Conservation (phyloP, 1,140 invertebrate species). For the Camponotus floridanus region DNA sequence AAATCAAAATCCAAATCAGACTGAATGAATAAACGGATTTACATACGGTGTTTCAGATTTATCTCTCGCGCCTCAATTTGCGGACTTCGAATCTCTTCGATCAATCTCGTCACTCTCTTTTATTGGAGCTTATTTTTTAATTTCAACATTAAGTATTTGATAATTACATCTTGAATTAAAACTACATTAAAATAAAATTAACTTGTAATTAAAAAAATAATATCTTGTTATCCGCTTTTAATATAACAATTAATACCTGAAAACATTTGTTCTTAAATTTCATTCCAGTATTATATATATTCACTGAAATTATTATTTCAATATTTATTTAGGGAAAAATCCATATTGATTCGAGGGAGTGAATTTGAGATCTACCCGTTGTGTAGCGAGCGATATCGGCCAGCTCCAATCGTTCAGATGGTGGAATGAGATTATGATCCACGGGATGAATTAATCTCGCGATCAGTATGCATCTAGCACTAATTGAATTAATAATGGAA, state of each 20-base stretch:
- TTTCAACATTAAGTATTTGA: background rate
- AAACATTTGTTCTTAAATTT: background rate
- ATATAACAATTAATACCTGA: background rate
- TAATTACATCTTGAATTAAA: constrained; percentile 8
- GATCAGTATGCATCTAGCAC: constrained; percentile 61
- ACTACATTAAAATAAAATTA: background rate
- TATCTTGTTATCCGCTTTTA: background rate
- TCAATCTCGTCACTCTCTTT: background rate
- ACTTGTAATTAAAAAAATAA: background rate
- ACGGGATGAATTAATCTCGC: constrained; percentile 39
- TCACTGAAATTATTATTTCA: background rate
- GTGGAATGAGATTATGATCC: constrained; percentile 46
- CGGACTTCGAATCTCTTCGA: background rate
- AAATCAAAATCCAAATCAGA: background rate
- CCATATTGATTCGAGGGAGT: background rate
- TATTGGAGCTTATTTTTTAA: background rate
- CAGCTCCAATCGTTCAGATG: constrained; percentile 26
- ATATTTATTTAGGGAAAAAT: background rate
- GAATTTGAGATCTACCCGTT: background rate
- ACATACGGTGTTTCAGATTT: background rate
- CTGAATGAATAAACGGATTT: background rate
- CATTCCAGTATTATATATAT: background rate
- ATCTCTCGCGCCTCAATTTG: background rate
- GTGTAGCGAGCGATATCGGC: constrained; percentile 7
- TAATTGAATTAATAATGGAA: constrained; percentile 70